Evolutionary conservation across 2,113 vertebrate genomes (phyloP).

Genomic region (Cheilinus undulatus): DNA sequence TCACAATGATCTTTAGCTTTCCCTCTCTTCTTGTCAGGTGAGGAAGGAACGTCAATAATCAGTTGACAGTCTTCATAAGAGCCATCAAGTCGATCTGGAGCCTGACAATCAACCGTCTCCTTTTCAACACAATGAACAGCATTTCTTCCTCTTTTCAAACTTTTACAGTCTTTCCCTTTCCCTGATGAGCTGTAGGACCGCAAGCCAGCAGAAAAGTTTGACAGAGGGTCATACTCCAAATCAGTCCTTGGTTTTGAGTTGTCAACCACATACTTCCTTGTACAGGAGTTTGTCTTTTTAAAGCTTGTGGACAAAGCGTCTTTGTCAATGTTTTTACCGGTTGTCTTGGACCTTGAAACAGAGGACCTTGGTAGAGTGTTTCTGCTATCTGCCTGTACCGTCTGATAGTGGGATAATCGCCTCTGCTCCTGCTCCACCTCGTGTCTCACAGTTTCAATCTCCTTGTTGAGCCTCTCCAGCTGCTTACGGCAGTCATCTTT

Average conservation of each 20-base stretch:
- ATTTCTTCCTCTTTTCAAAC: slow-evolving; percentile 31
- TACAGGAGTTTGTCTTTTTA: neutral
- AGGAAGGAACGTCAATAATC: slow-evolving; percentile 78
- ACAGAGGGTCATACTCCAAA: slow-evolving; percentile 84
- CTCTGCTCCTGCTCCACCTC: slow-evolving; percentile 83
- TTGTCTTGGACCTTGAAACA: slow-evolving; percentile 6
- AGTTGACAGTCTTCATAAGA: slow-evolving; percentile 79
- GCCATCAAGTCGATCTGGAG: slow-evolving; percentile 57
- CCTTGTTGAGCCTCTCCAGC: slow-evolving; percentile 79
- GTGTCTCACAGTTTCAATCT: slow-evolving; percentile 79
- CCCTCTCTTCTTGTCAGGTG: slow-evolving; percentile 53
- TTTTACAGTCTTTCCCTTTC: slow-evolving; percentile 34
- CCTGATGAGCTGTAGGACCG: slow-evolving; percentile 58
- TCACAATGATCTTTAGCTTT: slow-evolving; percentile 16
- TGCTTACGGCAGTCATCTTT: slow-evolving; percentile 70
- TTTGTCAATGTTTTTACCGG: slow-evolving; percentile 38
- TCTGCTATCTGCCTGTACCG: slow-evolving; percentile 36
- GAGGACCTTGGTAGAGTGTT: neutral
- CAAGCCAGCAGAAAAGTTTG: slow-evolving; percentile 83
- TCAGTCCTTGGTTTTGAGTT: slow-evolving; percentile 78
- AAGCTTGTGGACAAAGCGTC: slow-evolving; percentile 13
- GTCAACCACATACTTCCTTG: slow-evolving; percentile 80
- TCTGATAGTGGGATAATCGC: slow-evolving; percentile 74
- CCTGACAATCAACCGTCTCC: neutral
- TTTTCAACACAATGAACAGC: neutral